Evolutionary conservation across 2,797 vertebrate genomes (phyloP).

Genomic region (Fratercula arctica): DNA sequence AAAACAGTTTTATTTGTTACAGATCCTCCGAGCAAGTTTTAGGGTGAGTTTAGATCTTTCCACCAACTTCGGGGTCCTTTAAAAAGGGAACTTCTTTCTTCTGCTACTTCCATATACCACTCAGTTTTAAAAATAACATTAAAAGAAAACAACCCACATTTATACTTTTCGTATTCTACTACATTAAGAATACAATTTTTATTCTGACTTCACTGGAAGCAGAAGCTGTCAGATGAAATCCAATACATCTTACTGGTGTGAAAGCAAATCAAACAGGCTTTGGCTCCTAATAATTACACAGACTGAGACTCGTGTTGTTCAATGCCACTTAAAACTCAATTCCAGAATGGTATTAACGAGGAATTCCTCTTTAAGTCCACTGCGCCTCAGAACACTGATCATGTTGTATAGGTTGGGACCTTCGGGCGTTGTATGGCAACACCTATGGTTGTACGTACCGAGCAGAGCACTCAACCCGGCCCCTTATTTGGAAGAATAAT

Average conservation of each 20-base stretch:
- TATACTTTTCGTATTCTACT: background rate
- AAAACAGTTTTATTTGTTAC: background rate
- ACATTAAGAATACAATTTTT: background rate
- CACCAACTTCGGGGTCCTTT: conserved; percentile 6
- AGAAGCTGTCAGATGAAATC: conserved; percentile 3
- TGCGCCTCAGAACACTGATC: background rate
- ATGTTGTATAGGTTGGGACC: background rate
- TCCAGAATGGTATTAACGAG: background rate
- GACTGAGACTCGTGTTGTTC: conserved; percentile 53
- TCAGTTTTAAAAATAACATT: conserved; percentile 32
- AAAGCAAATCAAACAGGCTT: background rate
- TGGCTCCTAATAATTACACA: conserved; percentile 40
- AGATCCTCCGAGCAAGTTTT: background rate
- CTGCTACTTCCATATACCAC: background rate
- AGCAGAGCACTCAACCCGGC: background rate
- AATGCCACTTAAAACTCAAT: conserved; percentile 56
- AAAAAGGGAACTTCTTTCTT: conserved; percentile 42
- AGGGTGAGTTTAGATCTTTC: background rate
- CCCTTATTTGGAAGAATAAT: background rate
- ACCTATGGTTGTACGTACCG: background rate
- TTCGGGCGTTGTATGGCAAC: fast-evolving
- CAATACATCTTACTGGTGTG: background rate
- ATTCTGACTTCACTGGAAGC: background rate
- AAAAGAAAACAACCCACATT: conserved; percentile 25
- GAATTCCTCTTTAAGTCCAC: background rate